These are phyloP conservation scores for Sepioteuthis lessoniana DNA, from an alignment of 2,888 invertebrate species.

Conservation along the genomic window DNA sequence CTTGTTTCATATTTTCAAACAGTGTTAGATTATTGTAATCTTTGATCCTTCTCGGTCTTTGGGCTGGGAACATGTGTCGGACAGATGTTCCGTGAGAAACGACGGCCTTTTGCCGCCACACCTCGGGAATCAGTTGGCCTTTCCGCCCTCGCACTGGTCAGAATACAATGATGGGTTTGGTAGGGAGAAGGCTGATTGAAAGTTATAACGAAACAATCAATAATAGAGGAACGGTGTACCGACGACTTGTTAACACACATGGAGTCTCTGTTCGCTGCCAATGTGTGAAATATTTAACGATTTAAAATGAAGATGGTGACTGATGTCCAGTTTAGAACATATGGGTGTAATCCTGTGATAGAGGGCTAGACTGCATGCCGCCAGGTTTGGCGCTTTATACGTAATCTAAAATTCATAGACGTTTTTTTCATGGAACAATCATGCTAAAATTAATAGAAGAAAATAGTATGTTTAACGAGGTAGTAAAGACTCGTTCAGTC, in stretches of 20 bases:
- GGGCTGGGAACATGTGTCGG: background rate
- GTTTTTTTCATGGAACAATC: no score
- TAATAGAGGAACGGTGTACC: background rate
- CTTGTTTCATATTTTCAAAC: background rate
- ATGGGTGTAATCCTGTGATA: background rate
- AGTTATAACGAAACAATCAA: background rate
- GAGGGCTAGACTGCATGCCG: no score
- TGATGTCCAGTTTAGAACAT: background rate
- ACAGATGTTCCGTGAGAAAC: constrained; percentile 14
- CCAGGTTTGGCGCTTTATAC: no score
- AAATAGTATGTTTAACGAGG: no score
- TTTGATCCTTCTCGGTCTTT: background rate
- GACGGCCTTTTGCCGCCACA: background rate
- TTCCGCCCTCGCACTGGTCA: background rate
- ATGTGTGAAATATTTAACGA: background rate
- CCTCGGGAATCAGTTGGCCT: background rate
- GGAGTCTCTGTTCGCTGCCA: background rate
- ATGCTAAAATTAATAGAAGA: no score
- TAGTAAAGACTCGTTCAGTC: no score
- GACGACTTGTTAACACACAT: background rate
- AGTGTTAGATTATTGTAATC: background rate
- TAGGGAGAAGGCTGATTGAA: background rate
- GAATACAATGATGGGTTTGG: background rate
- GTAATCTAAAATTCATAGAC: no score
- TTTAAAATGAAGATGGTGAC: background rate